Evolutionary conservation across 1,140 invertebrate genomes (phyloP).

Genomic region (Drosophila grimshawi): DNA sequence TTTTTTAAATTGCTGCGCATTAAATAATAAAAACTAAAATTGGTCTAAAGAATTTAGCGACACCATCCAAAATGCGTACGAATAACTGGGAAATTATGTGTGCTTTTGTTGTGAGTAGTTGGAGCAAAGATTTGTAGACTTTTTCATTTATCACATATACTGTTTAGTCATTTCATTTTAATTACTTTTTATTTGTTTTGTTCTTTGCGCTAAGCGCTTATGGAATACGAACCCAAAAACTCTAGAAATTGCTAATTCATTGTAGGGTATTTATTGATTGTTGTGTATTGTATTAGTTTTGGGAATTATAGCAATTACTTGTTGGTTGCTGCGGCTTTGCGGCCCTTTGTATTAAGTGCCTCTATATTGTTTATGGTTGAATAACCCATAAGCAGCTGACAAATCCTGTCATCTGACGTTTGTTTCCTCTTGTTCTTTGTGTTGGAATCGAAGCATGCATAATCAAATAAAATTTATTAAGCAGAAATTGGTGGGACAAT

Average conservation of each 20-base stretch:
- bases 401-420: slow-evolving; percentile 19
- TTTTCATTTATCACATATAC: background rate
- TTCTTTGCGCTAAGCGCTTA: background rate
- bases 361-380: slow-evolving; percentile 66
- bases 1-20: slow-evolving; percentile 13
- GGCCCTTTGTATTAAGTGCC: slow-evolving; percentile 42
- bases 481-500: slow-evolving; percentile 48
- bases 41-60: background rate
- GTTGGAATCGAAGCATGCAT: slow-evolving; percentile 45
- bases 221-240: background rate
- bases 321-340: slow-evolving; percentile 43
- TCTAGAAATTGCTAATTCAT: slow-evolving; percentile 46
- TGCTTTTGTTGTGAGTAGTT: slow-evolving; percentile 1
- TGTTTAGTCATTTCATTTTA: slow-evolving; percentile 43
- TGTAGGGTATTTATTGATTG: slow-evolving; percentile 35
- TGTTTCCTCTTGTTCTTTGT: background rate
- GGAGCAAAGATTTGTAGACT: background rate
- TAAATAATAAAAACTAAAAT: slow-evolving; percentile 10
- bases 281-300: slow-evolving; percentile 5
- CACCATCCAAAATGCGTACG: background rate
- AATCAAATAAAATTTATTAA: slow-evolving; percentile 62
- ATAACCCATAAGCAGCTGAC: slow-evolving; percentile 62
- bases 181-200: slow-evolving; percentile 48
- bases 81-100: background rate
- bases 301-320: slow-evolving; percentile 7